Base-by-base conservation (phyloP, 2,113 vertebrate species). In the Megaceryle maxima region DNA sequence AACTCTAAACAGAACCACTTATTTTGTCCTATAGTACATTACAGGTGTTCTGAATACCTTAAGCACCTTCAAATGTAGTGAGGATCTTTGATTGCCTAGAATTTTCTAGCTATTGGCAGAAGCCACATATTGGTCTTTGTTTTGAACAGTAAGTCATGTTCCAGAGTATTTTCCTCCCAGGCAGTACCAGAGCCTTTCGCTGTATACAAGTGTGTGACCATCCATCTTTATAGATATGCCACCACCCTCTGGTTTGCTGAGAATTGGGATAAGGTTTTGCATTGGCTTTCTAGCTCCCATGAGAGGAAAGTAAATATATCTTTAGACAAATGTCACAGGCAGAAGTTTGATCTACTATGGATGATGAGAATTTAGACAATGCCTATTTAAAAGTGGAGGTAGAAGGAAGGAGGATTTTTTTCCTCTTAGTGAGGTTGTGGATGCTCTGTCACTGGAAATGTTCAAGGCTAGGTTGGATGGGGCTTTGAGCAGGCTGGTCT, bases 301-400 rank as follows among this genome's bases (percentile, higher is more conserved):
- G 29, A 96, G 62, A 82, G 10, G 37, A 94, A 89, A 41, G 81
- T 62, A 95, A 88, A 73, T 95, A 86, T 94, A 92, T 96, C 73
- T 91, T 92, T 53, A 84, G 92, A 86, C 17, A 88, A 89, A 83
- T 44, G 5, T 90, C 83, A 68, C 94, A 69, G 78, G 60, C 46
- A 83, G 37, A 83, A 81, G 41, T 62, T 64, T 91, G 37, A 96
- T 95, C 97, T 95, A 94, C 31, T 72, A 28, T 51, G 77, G 24
- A 17, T 94, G n/a, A 80, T 16, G 50, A 90, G 62, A 80, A 95
- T 96, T 56, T 62, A 95, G 80, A 62, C 76, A 94, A 53, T 3
- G 44, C 78, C 59, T 92, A 73, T 79, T 94, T 97, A 55, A 76
- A 57, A 82, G 17, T 39, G 43, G 6, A 82, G 43, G 14, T 57